Evolutionary conservation across 2,888 invertebrate genomes (phyloP), one percentile per base, ranked within the genome.

Genomic region (Thelaira solivaga): DNA sequence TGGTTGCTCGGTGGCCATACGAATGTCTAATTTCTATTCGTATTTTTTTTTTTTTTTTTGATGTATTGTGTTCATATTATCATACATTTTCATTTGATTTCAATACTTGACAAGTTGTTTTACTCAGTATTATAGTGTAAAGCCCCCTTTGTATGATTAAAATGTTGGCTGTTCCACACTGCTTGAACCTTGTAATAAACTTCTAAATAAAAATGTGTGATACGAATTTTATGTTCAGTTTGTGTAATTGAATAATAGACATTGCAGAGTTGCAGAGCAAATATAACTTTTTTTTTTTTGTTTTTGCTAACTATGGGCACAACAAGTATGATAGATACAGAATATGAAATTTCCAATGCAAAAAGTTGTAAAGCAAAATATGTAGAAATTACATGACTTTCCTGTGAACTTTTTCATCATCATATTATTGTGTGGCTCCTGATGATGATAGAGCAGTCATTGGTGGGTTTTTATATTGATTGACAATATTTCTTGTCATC

Each of bases 161-260:
- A n/a, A n/a, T n/a, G n/a, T n/a, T n/a, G n/a, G n/a, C n/a, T n/a
- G n/a, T n/a, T n/a, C n/a, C n/a, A n/a, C n/a, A n/a, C n/a, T n/a
- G n/a, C n/a, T n/a, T n/a, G n/a, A n/a, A n/a, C n/a, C n/a, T n/a
- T n/a, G n/a, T n/a, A n/a, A n/a, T n/a, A n/a, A n/a, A 26, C 11
- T n/a, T 34, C n/a, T 20, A 53, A 20, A 13, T n/a, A 6, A 20
- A n/a, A 31, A 16, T 53, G 2, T 4, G 4, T 26, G 6, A 26
- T 26, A 26, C 6, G 6, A 13, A 47, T 36, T 34, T 61, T 34
- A 5, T 16, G 22, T 11, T 62, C 24, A 34, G 34, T 36, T 47
- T 18, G 4, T 20, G 47, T 39, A 74, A 67, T 68, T 74, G 67
- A 74, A 68, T 55, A 39, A 68, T 47, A 74, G 47, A 36, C 61